A percentile compares a stretch with the other conserved stretches of the same genome.
phyloP scores from a whole-genome alignment of 30 jellyfish, hydroid and myxozoan species.

The Nemopilema nomurai region DNA sequence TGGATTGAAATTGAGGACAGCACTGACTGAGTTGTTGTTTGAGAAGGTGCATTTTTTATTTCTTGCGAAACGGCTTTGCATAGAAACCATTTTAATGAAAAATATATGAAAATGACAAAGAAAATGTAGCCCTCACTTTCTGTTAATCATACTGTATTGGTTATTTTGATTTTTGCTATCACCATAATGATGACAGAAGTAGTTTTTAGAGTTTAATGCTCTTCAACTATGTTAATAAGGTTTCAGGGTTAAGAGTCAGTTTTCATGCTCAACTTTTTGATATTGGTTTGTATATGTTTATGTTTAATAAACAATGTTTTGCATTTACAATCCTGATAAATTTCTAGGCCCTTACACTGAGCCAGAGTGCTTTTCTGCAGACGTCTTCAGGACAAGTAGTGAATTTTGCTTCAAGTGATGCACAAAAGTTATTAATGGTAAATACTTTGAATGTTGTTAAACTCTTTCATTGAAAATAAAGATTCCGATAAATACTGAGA shows the following conservation, averaged over 20 bases:
- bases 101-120: no score
- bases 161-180: no score
- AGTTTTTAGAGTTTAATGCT: no score
- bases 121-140: background rate
- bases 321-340: background rate
- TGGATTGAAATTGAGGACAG: slow-evolving; percentile 56
- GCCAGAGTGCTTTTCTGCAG: slow-evolving; percentile 39
- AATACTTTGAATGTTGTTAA: background rate
- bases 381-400: slow-evolving; percentile 71
- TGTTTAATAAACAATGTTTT: no score
- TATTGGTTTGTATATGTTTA: no score
- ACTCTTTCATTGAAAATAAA: slow-evolving; percentile 27
- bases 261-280: no score
- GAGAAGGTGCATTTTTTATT: slow-evolving; percentile 46
- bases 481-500: no score
- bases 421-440: slow-evolving; percentile 55
- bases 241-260: no score
- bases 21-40: slow-evolving; percentile 49
- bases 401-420: slow-evolving; percentile 70
- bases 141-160: no score
- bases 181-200: no score
- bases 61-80: background rate
- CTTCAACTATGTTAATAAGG: no score
- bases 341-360: slow-evolving; percentile 43
- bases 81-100: no score